Base-by-base conservation (phyloP, 2,113 vertebrate species). In the Bufo gargarizans region DNA sequence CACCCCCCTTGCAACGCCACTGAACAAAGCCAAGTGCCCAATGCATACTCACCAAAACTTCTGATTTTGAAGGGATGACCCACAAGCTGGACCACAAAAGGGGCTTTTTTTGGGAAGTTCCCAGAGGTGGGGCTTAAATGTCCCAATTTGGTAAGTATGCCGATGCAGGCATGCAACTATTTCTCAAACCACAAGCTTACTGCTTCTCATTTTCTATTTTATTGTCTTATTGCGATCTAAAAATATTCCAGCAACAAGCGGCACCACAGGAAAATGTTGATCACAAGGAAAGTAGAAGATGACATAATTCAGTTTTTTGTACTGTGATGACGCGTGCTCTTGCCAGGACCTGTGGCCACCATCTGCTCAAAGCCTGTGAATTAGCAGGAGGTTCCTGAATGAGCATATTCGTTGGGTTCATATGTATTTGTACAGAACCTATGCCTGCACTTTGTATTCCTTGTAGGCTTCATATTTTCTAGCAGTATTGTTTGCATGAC, bases 371-470 rank as follows among this genome's bases (percentile, higher is more conserved):
- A 63, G 47, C 77, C n/a, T 49, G 43, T 22, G 14, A 63, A 47
- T 56, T 86, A 47, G 85, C 74, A 86, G 85, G 85, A 14, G 78
- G 45, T 86, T 86, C 85, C 85, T 86, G 85, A 17, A 13, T 78
- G 72, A 49, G 74, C 61, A 67, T 78, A 86, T 53, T 22, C 50
- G 53, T 6, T 22, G 55, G 22, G 10, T 7, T 80, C 77, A 67
- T 3, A 22, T 47, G 63, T 67, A 22, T n/a, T 67, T 67, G 12
- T 16, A 55, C 20, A 78, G 16, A 78, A 55, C 19, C 17, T 20
- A 43, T 22, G 9, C 6, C 55, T 43, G 2, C 2, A n/a, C 50
- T 22, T 78, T 55, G 16, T 71, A 12, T 12, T 53, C 47, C 11
- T n/a, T 17, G 20, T n/a, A 53, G 49, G 1, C 47, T 77, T 20